Evolutionary conservation across 2,888 invertebrate species (phyloP), one percentile per base, ranked within the genome.

Genomic region (Omphaloscelis lunosa): DNA sequence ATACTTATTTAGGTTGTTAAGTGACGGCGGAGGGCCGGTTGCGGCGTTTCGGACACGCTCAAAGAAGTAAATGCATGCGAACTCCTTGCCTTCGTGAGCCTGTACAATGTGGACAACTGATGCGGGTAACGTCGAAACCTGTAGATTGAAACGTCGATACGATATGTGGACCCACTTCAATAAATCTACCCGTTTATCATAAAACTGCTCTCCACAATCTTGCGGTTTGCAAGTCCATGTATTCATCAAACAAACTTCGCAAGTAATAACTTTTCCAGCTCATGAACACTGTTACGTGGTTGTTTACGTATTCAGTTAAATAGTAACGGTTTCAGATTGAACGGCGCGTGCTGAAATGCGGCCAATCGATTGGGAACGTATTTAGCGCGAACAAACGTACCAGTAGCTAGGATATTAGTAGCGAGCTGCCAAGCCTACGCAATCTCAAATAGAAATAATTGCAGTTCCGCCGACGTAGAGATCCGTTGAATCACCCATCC

Each of bases 311-410:
- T 91, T 89, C 89, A 91, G 93, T 93, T 92, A 93, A 94, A 94
- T 93, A 94, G 93, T 92, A 94, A 93, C 93, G 90, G 93, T 91
- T 92, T 90, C 87, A 91, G 88, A 93, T 93, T 91, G 92, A 92
- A 88, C 91, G 89, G 94, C 93, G 93, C 96, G 95, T 96, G 96
- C 93, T 93, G 91, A 94, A 96, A 96, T 95, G 96, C 95, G 95
- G 94, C 93, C 94, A 94, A 94, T 94, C 93, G 94, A 93, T 94
- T 92, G 85, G 81, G 87, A 91, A 92, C 93, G 93, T 92, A 95
- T 94, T 94, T 95, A 95, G 95, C 92, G 88, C 89, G 82, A 89
- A 89, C 91, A 93, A 93, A 94, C 92, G 91, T 87, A 82, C 75
- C 74, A 78, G 73, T 71, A 77, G 67, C 74, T 74, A 72, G 76